phyloP scores from a whole-genome alignment of 2,888 invertebrate species.

The Caenorhabditis sp. region DNA sequence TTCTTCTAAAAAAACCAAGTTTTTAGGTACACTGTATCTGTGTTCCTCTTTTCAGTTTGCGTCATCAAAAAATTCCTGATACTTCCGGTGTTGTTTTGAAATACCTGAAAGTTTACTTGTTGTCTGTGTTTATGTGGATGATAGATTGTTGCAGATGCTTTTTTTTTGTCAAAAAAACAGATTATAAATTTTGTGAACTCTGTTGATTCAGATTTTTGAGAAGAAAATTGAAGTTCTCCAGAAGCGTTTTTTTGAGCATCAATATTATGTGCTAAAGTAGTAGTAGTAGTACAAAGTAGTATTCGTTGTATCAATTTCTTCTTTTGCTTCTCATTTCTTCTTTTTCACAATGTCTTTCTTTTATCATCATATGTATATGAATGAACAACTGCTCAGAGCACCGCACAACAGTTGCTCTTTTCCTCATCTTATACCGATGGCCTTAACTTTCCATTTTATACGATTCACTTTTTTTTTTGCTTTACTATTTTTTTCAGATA shows the following conservation, averaged over 20 bases:
- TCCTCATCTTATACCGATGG: slow-evolving; percentile 19
- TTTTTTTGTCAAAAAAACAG: no score
- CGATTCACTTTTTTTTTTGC: slow-evolving; percentile 12
- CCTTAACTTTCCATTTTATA: slow-evolving; percentile 32
- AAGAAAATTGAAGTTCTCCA: no score
- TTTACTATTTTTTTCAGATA: slow-evolving; percentile 13
- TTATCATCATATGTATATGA: not conserved
- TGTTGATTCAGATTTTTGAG: no score
- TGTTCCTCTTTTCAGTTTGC: not conserved
- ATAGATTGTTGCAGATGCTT: no score
- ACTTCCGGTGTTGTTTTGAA: no score
- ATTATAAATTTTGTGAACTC: no score
- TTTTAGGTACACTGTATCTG: not conserved
- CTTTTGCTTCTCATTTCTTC: slow-evolving; percentile 2
- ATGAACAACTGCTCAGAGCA: slow-evolving; percentile 9
- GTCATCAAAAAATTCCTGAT: no score
- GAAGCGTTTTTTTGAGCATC: no score
- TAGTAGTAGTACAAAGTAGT: slow-evolving; percentile 27
- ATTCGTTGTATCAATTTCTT: slow-evolving; percentile 11
- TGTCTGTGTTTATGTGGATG: slow-evolving; percentile 9
- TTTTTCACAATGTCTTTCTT: not conserved
- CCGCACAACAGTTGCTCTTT: slow-evolving; percentile 33
- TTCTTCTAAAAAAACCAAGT: not conserved
- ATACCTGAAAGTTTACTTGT: slow-evolving; percentile 9
- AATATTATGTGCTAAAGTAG: slow-evolving; percentile 1